Evolutionary conservation across 2,888 invertebrate genomes (phyloP), one percentile per base, ranked within the genome.

Genomic region (Herminia tarsipennalis): DNA sequence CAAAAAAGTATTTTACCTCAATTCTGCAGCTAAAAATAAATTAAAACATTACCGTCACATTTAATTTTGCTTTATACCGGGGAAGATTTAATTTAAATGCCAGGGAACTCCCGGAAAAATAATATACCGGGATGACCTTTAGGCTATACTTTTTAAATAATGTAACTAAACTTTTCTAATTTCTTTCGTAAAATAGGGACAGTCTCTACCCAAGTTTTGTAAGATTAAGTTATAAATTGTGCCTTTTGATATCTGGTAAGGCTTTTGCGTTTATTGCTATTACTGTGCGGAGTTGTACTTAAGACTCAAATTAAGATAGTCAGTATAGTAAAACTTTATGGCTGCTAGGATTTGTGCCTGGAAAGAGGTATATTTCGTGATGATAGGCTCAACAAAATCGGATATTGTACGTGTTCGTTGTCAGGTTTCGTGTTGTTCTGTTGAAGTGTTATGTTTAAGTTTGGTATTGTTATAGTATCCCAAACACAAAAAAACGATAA

Each of bases 221-320:
- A 27, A 48, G 61, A 65, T 67, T 62, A 71, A 74, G 58, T 70
- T 64, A 70, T 63, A 71, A 77, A 70, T 73, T 69, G 63, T 59
- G 58, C 54, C 63, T 67, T 70, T 72, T 73, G 63, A 70, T 69
- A 68, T 65, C 60, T 70, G 59, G 61, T 63, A 70, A 63, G 62
- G 56, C 51, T 43, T 32, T 37, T 37, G 38, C 40, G 41, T 66
- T 67, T 66, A 65, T 66, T 64, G 62, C 57, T 53, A 46, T 62
- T 60, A 45, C 49, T 56, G 51, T 45, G 33, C 5, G 17, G 56
- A 50, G 56, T 58, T 58, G 38, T 46, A 18, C 21, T 44, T 24
- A 29, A 33, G 30, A 27, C 3, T 18, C n/a, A 21, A 21, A 25
- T 40, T 28, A 22, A 45, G 53, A 49, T 53, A 49, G 28, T 27